Base-by-base conservation (phyloP, 2,888 invertebrate genomes). In the Acholoe squamosa region DNA sequence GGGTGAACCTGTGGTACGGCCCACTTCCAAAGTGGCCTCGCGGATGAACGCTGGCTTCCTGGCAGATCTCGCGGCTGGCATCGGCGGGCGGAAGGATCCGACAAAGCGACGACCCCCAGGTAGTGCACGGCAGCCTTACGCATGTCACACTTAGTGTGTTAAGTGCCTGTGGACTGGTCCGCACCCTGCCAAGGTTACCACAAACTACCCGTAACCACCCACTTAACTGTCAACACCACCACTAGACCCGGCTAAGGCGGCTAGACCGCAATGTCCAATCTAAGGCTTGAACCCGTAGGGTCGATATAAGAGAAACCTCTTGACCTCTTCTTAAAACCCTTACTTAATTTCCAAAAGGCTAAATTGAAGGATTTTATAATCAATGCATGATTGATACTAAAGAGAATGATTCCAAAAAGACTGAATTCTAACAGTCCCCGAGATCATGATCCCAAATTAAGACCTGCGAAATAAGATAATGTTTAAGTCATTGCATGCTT, bases 41-140 rank as follows among this genome's bases (percentile, higher is more conserved):
- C 86, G 86, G 54, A 86, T 86, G 86, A 86, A 86, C 56, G 54
- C 86, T 54, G 86, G 86, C 19, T 86, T 86, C 86, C 54, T 86
- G 54, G 86, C 86, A 12, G 52, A 86, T 12, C 54, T 86, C 0
- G 86, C 86, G 3, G 86, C 86, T 0, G 86, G 86, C 25, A 52
- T 86, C 28, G 86, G 86, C 0, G 86, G 52, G 14, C 22, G 86
- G 10, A 52, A 54, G 86, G 84, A 84, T 0, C 19, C 19, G 34
- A 31, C 25, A 19, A 86, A 86, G 86, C 28, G 7, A 0, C 19
- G 31, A 86, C 25, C 25, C 1, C 7, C 28, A 86, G 86, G 86
- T 86, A 86, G 54, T 54, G 86, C 86, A 86, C 25, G 84, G 28
- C 86, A 34, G 80, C 80, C 34, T 80, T 31, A 34, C 3, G 43